Evolutionary conservation across 1,140 invertebrate genomes (phyloP).

Genomic region (Drosophila truncata): DNA sequence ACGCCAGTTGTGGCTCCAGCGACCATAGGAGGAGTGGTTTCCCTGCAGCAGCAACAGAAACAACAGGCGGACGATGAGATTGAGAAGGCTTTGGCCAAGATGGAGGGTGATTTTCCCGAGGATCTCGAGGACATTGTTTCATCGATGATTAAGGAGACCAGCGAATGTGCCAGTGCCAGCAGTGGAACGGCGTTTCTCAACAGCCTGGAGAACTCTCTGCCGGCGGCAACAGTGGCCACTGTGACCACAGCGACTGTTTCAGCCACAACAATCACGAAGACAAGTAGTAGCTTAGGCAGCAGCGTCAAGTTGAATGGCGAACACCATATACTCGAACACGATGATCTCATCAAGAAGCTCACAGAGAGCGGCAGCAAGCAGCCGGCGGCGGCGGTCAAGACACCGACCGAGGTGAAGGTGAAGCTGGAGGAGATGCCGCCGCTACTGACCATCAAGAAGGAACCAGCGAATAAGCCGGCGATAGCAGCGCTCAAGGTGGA

Average conservation of each 20-base stretch:
- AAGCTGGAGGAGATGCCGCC: slow-evolving; percentile 58
- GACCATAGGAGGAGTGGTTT: slow-evolving; percentile 65
- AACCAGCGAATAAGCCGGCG: slow-evolving; percentile 14
- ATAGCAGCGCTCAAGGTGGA: slow-evolving; percentile 7
- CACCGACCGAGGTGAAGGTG: slow-evolving; percentile 42
- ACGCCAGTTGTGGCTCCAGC: slow-evolving; percentile 5
- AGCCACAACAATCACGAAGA: slow-evolving; percentile 26
- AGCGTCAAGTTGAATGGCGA: slow-evolving; percentile 70
- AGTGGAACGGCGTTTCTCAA: slow-evolving; percentile 1
- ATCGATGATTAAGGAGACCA: slow-evolving; percentile 52
- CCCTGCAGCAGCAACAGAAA: slow-evolving; percentile 77
- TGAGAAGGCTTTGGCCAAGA: slow-evolving; percentile 89
- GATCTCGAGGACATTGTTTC: slow-evolving; percentile 64
- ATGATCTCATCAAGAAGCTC: slow-evolving; percentile 82
- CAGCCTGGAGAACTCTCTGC: slow-evolving; percentile 32
- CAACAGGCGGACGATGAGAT: slow-evolving; percentile 87
- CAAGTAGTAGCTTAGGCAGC: slow-evolving; percentile 22
- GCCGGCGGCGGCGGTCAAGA: slow-evolving; percentile 16
- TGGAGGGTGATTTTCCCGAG: slow-evolving; percentile 87
- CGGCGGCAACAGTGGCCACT: slow-evolving; percentile 27
- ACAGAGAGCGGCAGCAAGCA: slow-evolving; percentile 51
- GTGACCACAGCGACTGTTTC: slow-evolving; percentile 2
- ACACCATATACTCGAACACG: slow-evolving; percentile 74
- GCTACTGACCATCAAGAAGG: slow-evolving; percentile 48
- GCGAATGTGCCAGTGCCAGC: slow-evolving; percentile 22